Percentiles rank a stretch among this genome's conserved stretches.
Conservation (phyloP, 30 jellyfish, hydroid and myxozoan species). For the Clytia hemisphaerica region DNA sequence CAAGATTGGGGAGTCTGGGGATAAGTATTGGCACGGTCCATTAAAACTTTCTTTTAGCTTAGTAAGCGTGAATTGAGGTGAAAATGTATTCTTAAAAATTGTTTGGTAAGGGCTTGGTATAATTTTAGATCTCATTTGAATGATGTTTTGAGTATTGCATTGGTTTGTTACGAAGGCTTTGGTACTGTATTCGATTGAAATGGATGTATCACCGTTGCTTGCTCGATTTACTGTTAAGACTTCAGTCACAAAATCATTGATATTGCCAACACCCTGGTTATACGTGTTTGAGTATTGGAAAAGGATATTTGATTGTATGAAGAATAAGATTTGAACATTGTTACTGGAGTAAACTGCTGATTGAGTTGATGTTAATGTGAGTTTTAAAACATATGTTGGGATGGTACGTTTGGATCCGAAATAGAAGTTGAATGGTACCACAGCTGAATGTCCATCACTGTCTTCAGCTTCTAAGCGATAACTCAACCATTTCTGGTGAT, state of each 20-base stretch:
- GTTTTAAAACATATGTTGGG: conserved; percentile 3
- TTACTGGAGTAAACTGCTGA: conserved; percentile 15
- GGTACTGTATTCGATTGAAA: conserved; percentile 45
- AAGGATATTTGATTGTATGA: conserved; percentile 22
- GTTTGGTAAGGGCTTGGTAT: conserved; percentile 29
- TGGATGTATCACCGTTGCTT: conserved; percentile 32
- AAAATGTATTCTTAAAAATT: conserved; percentile 16
- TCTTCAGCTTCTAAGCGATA: no score
- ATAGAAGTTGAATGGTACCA: no score
- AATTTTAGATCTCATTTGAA: conserved; percentile 42
- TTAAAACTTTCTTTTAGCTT: conserved; percentile 8
- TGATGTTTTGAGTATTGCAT: conserved; percentile 45
- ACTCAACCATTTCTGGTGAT: no score
- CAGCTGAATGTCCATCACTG: no score
- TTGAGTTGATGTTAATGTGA: not conserved
- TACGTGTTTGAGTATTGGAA: not conserved
- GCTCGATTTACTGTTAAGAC: conserved; percentile 20
- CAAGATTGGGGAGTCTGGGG: conserved; percentile 52
- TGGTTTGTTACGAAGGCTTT: conserved; percentile 17
- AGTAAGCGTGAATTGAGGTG: conserved; percentile 36
- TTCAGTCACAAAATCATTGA: not conserved
- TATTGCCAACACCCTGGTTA: conserved; percentile 17
- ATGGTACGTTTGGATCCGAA: no score
- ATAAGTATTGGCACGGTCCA: conserved; percentile 37
- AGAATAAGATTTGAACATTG: conserved; percentile 45